Percentiles rank a stretch among this genome's conserved stretches.
Evolutionary conservation across 2,888 invertebrate genomes (phyloP).

Genomic region (Troides oblongomaculatus): DNA sequence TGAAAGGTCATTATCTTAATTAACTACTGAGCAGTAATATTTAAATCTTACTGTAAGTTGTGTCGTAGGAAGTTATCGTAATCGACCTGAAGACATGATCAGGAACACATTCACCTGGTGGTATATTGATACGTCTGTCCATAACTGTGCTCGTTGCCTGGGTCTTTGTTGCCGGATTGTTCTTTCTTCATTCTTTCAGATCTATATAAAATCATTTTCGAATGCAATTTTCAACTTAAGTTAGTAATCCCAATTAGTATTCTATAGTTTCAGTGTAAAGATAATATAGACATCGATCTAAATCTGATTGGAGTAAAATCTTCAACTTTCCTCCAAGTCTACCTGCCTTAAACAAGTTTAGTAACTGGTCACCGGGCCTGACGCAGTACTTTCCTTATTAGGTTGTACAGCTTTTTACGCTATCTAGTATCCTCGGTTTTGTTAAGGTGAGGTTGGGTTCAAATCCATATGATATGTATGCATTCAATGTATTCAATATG

Average conservation of each 20-base stretch:
- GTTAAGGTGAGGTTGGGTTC: no score
- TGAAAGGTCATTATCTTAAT: no score
- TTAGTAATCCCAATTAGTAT: constrained; percentile 13
- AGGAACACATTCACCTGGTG: no score
- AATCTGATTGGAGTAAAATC: constrained; percentile 31
- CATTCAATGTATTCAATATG: no score
- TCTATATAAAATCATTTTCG: not conserved
- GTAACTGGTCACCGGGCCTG: constrained; percentile 31
- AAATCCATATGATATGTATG: no score
- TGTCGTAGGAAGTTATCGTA: no score
- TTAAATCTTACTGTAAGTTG: no score
- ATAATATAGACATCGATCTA: constrained; percentile 33
- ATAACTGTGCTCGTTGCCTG: no score
- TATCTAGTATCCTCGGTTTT: not conserved
- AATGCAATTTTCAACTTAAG: not conserved
- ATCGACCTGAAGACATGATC: no score
- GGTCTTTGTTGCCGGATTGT: no score
- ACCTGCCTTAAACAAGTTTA: constrained; percentile 32
- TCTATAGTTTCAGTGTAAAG: constrained; percentile 5
- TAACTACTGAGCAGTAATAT: no score
- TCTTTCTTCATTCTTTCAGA: not conserved
- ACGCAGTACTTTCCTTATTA: constrained; percentile 32
- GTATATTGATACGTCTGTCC: no score
- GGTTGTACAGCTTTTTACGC: not conserved
- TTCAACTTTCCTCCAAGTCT: constrained; percentile 34